Evolutionary conservation across 37 sponge, comb jelly and placozoan species (phyloP), one percentile per base, ranked within the genome.

Genomic region (Aphrocallistes beatrix): DNA sequence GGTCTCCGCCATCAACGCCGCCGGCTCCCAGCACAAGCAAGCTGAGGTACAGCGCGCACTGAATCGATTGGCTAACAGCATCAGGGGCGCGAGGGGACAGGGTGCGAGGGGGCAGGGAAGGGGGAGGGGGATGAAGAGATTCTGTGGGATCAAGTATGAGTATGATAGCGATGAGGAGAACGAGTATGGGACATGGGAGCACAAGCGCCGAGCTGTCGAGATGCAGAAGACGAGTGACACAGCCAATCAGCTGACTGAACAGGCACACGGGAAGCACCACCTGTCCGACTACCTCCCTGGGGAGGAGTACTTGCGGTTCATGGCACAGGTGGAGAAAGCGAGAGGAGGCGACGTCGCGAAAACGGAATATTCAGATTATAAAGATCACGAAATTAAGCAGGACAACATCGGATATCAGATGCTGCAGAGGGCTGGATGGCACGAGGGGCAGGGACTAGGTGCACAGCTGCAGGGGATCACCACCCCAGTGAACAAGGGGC

Each of bases 381-480:
- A 84, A 16, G 86, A 91, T 82, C 82, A 91, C 86, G 92, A 93
- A 38, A 69, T 99, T 38, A 84, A 82, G 37, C 91, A 92, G 37
- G 91, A 91, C 10, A 99, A 99, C 47, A 51, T 99, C 84, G 99
- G 99, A 8, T 99, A 87, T 85, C 75, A 95, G 86, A 84, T 99
- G 96, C 89, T 99, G 47, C 91, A 93, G 91, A 91, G 89, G 45
- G 93, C 99, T 45, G 99, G 99, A 0, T 99, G 99, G 99, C 90
- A 82, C 37, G 96, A 99, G 84, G 99, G 99, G 1, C 51, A 37
- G 3, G 99, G 99, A 10, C 89, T 99, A 25, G 99, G 99, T 8
- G 45, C 91, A 0, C 84, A 89, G 81, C 89, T 90, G 47, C 88
- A 90, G 1, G 99, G 99, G 13, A 98, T 95, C 37, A 86, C 48